Conservation (phyloP, 1,140 invertebrate species). For the Heliothis virescens region DNA sequence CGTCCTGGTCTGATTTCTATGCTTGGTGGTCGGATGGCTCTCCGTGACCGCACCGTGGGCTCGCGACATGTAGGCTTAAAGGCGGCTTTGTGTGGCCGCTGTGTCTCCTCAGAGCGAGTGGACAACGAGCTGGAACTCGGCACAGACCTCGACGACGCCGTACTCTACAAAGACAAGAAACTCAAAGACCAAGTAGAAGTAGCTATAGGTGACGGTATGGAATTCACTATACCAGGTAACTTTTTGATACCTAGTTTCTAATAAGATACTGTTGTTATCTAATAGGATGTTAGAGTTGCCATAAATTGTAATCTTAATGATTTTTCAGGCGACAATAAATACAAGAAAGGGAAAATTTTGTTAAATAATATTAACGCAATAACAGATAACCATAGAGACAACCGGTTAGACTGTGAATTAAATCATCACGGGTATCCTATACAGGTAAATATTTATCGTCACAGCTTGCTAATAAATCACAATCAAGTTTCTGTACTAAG, state of each 20-base stretch:
- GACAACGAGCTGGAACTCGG: conserved; percentile 89
- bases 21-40: conserved; percentile 75
- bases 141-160: conserved; percentile 93
- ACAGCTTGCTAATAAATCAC: background rate
- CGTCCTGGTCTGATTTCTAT: conserved; percentile 83
- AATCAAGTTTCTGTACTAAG: background rate
- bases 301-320: no score
- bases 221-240: conserved; percentile 95
- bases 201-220: conserved; percentile 95
- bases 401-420: conserved; percentile 91
- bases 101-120: conserved; percentile 88
- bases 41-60: conserved; percentile 67
- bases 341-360: conserved; percentile 91
- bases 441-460: conserved; percentile 75
- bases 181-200: conserved; percentile 95
- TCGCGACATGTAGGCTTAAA: conserved; percentile 84
- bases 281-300: no score
- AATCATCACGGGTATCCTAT: conserved; percentile 89
- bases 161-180: conserved; percentile 94
- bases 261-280: background rate
- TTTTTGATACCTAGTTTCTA: background rate
- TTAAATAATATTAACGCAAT: conserved; percentile 91
- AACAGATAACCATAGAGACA: conserved; percentile 90
- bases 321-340: conserved; percentile 90
- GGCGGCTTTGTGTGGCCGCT: conserved; percentile 87